These are phyloP conservation scores for Clarias magur DNA, from an alignment of 2,113 vertebrate species.

Conservation along the genomic window DNA sequence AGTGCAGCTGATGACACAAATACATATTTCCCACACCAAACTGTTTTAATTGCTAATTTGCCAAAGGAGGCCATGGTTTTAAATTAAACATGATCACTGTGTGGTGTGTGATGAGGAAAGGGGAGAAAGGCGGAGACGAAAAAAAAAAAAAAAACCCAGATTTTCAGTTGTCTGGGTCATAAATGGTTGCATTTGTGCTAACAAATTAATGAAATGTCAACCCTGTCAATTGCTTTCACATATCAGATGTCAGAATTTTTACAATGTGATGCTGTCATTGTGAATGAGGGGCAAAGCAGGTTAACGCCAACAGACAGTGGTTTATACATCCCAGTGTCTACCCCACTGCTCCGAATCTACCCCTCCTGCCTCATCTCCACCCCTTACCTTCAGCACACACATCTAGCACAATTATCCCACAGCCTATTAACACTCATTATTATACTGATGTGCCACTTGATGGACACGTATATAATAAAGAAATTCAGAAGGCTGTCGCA, in stretches of 20 bases:
- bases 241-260: conserved; percentile 67
- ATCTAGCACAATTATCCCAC: conserved; percentile 58
- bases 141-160: conserved; percentile 44
- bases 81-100: conserved; percentile 91
- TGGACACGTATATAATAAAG: conserved; percentile 60
- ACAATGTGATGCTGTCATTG: conserved; percentile 54
- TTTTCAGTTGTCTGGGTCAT: conserved; percentile 62
- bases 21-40: conserved; percentile 93
- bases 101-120: conserved; percentile 63
- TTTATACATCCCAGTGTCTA: conserved; percentile 51
- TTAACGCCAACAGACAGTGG: conserved; percentile 59
- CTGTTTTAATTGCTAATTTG: conserved; percentile 99
- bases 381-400: conserved; percentile 27
- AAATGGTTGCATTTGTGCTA: conserved; percentile 72
- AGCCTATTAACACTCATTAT: conserved; percentile 61
- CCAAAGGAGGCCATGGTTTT: conserved; percentile 88
- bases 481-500: conserved; percentile 42
- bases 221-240: conserved; percentile 69
- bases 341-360: no score
- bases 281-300: conserved; percentile 44
- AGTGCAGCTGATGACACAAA: conserved; percentile 97
- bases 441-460: conserved; percentile 51
- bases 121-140: not conserved
- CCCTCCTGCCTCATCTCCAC: not conserved
- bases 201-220: conserved; percentile 82